Evolutionary conservation across 2,113 vertebrate genomes (phyloP).

Genomic region (Myanophis thanlyinensis): DNA sequence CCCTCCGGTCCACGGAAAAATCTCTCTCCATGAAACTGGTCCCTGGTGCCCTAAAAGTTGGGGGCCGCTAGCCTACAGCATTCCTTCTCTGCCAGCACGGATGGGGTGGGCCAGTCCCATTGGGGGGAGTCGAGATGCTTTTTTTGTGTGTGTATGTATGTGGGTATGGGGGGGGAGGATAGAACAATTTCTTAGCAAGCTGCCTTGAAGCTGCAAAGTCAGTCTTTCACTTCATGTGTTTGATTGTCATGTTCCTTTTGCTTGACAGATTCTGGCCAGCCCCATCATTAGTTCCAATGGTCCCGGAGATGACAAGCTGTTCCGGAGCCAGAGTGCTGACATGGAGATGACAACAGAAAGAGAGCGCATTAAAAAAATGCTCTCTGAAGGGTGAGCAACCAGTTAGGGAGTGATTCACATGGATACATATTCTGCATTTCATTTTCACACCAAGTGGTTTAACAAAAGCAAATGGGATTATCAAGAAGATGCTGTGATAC

Average conservation of each 20-base stretch:
- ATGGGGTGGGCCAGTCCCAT: neutral
- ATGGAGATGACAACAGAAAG: conserved; percentile 86
- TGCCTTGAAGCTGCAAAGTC: neutral
- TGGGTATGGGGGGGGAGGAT: neutral
- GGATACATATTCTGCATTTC: neutral
- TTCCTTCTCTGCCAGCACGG: neutral
- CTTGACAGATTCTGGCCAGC: conserved; percentile 68
- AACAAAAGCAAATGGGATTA: neutral
- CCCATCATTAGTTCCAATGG: conserved; percentile 83
- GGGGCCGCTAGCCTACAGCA: neutral
- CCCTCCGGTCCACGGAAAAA: too few relatives aligned
- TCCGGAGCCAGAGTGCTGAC: conserved; percentile 92
- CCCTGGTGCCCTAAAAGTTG: too few relatives aligned
- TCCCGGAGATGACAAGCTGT: conserved; percentile 89
- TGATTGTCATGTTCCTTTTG: too few relatives aligned
- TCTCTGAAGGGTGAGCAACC: conserved; percentile 85
- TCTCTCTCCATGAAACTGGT: too few relatives aligned
- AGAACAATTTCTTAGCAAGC: neutral
- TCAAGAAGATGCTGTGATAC: neutral
- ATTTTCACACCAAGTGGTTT: neutral
- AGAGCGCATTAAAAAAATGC: conserved; percentile 95
- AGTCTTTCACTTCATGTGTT: accelerated
- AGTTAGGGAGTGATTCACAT: neutral
- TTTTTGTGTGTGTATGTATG: neutral
- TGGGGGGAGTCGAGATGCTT: neutral